These are phyloP conservation scores for Rhagonycha lutea DNA, from an alignment of 2,888 invertebrate species.

Conservation along the genomic window DNA sequence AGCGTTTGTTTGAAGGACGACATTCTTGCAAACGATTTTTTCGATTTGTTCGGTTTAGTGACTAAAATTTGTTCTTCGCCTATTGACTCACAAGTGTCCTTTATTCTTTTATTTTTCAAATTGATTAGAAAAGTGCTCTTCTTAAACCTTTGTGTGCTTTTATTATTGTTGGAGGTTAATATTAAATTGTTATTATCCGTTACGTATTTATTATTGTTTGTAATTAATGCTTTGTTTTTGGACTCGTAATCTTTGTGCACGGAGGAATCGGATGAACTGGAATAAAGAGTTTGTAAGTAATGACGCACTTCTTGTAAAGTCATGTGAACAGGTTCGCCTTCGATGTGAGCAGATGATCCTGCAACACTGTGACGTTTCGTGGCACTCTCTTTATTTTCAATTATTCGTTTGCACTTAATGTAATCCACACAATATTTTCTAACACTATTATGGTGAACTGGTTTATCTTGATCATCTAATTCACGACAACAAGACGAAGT, in stretches of 20 bases:
- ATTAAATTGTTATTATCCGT: slow-evolving; percentile 17
- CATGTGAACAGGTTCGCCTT: slow-evolving; percentile 80
- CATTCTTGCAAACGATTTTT: slow-evolving; percentile 68
- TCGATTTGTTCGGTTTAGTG: slow-evolving; percentile 57
- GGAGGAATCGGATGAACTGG: slow-evolving; percentile 72
- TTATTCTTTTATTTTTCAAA: slow-evolving; percentile 64
- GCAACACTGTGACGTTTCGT: slow-evolving; percentile 69
- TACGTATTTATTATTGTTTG: slow-evolving; percentile 46
- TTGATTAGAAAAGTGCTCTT: slow-evolving; percentile 65
- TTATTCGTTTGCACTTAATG: slow-evolving; percentile 32
- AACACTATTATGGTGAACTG: slow-evolving; percentile 24
- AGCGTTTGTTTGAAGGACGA: slow-evolving; percentile 83
- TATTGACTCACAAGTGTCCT: slow-evolving; percentile 52
- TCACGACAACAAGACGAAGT: slow-evolving; percentile 57
- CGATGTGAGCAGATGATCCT: slow-evolving; percentile 64
- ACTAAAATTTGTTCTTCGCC: slow-evolving; percentile 55
- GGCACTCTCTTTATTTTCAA: slow-evolving; percentile 47
- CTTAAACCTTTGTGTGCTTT: slow-evolving; percentile 36
- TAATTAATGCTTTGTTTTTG: slow-evolving; percentile 40
- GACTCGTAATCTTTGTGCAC: slow-evolving; percentile 56
- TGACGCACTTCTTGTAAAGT: slow-evolving; percentile 83
- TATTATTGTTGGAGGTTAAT: slow-evolving; percentile 12
- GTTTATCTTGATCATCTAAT: slow-evolving; percentile 37
- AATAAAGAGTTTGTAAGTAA: slow-evolving; percentile 81
- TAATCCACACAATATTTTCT: slow-evolving; percentile 23